Base-by-base conservation (phyloP, 2,113 vertebrate genomes). In the Sturnira hondurensis region DNA sequence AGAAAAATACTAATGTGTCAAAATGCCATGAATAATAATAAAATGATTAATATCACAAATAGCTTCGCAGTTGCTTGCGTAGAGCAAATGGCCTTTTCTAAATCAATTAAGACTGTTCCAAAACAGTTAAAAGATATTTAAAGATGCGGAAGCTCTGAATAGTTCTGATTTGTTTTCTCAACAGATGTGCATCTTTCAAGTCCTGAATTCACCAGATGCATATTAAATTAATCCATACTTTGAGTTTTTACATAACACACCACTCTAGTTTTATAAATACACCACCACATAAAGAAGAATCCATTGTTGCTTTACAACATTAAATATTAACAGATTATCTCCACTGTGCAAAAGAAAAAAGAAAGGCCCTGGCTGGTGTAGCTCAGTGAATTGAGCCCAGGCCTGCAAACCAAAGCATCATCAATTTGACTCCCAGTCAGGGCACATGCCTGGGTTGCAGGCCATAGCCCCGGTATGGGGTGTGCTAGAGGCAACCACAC, bases 81-180 rank as follows among this genome's bases (percentile, higher is more conserved):
- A 82, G 45, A 97, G 77, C 50, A 97, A 97, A 95, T 41, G 61
- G 85, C 33, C 63, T 96, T 96, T 95, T 85, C 31, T 89, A 96
- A 96, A 96, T 80, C 83, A 63, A 96, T 84, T 91, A 94, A 65
- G 65, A 95, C 50, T 91, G 88, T 92, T 96, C 97, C 82, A 94
- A 96, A 97, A 97, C 94, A 95, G 71, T 95, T 88, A 96, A 91
- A 94, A 96, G 58, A 88, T 50, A 96, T 78, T 97, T 94, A 89
- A 97, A 82, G 71, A 97, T 70, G 63, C 26, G 71, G 54, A 93
- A 96, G 45, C 85, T 97, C 71, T 96, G 82, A 97, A 97, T 94
- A 97, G 94, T 77, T 94, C 73, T 84, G 94, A 96, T 96, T 97
- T 96, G 94, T 96, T 97, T 97, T 96, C 91, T 96, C 95, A 96